Conservation (phyloP, 2,797 vertebrate species). For the Periparus ater region DNA sequence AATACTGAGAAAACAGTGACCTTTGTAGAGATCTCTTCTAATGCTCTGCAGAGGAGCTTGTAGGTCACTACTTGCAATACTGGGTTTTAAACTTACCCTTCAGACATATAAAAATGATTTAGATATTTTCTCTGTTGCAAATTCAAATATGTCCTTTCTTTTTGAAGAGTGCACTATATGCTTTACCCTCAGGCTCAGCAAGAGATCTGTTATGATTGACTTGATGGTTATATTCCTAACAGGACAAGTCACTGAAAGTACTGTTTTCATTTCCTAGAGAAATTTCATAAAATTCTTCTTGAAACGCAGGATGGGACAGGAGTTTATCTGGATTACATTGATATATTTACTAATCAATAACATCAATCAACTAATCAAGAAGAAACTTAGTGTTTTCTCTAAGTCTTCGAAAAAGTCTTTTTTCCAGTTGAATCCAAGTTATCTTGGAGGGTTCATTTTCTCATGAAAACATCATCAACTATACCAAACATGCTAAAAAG, state of each 20-base stretch:
- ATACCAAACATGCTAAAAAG: not conserved
- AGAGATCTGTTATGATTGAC: not conserved
- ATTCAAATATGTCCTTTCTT: not conserved
- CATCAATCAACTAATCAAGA: no score
- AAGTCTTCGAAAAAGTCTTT: not conserved
- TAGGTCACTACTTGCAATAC: not conserved
- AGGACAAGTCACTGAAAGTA: not conserved
- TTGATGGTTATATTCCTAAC: not conserved
- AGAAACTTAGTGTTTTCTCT: not conserved
- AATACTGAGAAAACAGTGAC: not conserved
- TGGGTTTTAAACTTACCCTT: not conserved
- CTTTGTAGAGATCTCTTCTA: not conserved
- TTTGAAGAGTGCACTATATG: not conserved
- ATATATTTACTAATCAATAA: not conserved
- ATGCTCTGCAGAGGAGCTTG: not conserved
- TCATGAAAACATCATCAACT: not conserved
- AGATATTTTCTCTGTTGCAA: not conserved
- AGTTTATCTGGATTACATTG: not conserved
- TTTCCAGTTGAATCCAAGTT: not conserved
- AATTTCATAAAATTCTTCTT: not conserved
- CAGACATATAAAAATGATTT: not conserved
- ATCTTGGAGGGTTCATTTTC: not conserved
- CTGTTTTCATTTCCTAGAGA: not conserved
- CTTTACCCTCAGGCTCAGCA: not conserved
- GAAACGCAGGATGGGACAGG: not conserved